Conservation (phyloP, 35 echinoderm and acorn worm genomes). For the Heliocidaris tuberculata region DNA sequence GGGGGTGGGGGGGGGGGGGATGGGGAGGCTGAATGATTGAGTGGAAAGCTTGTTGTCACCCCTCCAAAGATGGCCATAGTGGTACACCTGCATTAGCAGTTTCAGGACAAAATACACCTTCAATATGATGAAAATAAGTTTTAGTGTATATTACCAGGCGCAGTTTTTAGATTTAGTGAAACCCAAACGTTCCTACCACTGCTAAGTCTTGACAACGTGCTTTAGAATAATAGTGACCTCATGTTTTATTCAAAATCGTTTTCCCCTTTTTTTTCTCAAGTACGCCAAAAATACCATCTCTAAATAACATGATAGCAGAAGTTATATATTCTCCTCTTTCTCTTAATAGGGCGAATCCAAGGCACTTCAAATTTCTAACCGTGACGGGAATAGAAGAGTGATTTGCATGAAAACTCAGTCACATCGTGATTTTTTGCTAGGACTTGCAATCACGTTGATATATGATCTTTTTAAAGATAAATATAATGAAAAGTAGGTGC, state of each 20-base stretch:
- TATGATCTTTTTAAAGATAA: neutral
- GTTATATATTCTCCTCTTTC: neutral
- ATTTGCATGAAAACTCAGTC: neutral
- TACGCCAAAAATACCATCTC: neutral
- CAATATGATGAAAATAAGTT: too few relatives aligned
- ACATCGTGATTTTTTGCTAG: neutral
- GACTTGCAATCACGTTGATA: neutral
- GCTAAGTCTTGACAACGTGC: neutral
- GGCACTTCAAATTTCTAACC: neutral
- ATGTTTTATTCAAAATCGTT: neutral
- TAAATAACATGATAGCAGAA: neutral
- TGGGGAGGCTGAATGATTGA: too few relatives aligned
- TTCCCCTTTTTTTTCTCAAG: neutral
- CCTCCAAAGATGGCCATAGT: too few relatives aligned
- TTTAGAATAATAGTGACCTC: neutral
- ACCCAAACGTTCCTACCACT: neutral
- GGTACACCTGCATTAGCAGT: too few relatives aligned
- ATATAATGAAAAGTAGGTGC: too few relatives aligned
- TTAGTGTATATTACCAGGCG: too few relatives aligned
- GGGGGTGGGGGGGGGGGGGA: too few relatives aligned
- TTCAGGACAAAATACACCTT: too few relatives aligned
- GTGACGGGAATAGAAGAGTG: neutral
- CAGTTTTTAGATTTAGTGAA: too few relatives aligned
- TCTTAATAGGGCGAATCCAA: neutral
- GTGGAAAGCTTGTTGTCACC: too few relatives aligned